Base-by-base conservation (phyloP, 2,113 vertebrate species). In the Hypanus sabinus region DNA sequence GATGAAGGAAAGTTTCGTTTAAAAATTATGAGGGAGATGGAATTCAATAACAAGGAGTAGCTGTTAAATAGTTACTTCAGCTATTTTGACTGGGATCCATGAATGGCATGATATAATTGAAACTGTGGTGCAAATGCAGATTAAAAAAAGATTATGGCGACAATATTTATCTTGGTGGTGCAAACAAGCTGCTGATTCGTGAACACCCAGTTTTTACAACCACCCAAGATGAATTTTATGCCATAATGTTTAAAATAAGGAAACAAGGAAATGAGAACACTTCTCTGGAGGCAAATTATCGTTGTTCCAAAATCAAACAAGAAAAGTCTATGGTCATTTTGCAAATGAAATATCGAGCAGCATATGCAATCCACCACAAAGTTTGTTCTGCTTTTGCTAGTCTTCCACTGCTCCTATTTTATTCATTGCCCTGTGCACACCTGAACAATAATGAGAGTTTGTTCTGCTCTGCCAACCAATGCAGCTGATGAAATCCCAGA, bases 31-130 rank as follows among this genome's bases (percentile, higher is more conserved):
- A n/a, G 1, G 20, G 60, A 33, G n/a, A 9, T 90, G 16, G 85
- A 90, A 90, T 90, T 90, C n/a, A 79, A n/a, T 65, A 90, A 11
- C 27, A 65, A 88, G 62, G 81, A 90, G 65, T 90, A 20, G 30
- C n/a, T 65, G 33, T 90, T 90, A 65, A 36, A 33, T 62, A 62
- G 62, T 62, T 90, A 14, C 5, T 18, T 65, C n/a, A 79, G 76
- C 30, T 90, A 60, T 33, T 62, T 65, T 68, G 62, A 65, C 60
- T 90, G 60, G 6, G 30, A 20, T 90, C 16, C 30, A 36, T 33
- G 60, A 90, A 16, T 6, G 60, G 85, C 1, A 18, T 1, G n/a
- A 90, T 65, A 65, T 90, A 33, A 90, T 90, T 30, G n/a, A 90
- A 88, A 33, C 30, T n/a, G 55, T 16, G 33, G 55, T n/a, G 46